Base-by-base conservation (phyloP, 2,888 invertebrate genomes). In the Lymantria dispar region DNA sequence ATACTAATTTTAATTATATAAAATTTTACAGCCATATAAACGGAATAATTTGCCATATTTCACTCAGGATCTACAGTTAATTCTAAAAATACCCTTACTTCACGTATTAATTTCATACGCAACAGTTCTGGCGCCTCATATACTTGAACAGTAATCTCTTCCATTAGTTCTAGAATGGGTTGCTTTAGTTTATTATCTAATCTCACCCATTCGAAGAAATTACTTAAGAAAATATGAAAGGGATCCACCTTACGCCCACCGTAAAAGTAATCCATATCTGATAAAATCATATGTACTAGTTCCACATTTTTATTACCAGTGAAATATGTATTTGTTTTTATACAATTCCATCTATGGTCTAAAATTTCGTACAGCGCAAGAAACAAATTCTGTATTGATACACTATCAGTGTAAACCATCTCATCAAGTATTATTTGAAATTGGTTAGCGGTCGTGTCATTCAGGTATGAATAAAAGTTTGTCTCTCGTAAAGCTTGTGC, bases 201-300 rank as follows among this genome's bases (percentile, higher is more conserved):
- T 13, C 55, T 66, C 0, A 57, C 30, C 79, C 83, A 79, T 14
- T 70, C 70, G 13, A 63, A 64, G 33, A 77, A 75, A 38, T 65
- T 67, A 1, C 60, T 64, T 37, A 84, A 48, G 51, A 85, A 83
- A 3, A 47, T 48, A 40, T 70, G 68, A 49, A 85, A 85, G 0
- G 76, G 77, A 37, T 77, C 74, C 0, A 58, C 44, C 15, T 69
- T 77, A 0, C 63, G 56, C 11, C 64, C 73, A 38, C 70, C 70
- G 33, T 78, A 87, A 40, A 82, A 65, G 43, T 80, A 74, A 55
- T 88, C 87, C 68, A 88, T 62, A 54, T 88, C 87, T 5, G 87
- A 86, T 7, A 88, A 54, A 52, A 87, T 85, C 0, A 65, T 66
- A 41, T 83, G 69, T 0, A 84, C 58, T 38, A 88, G 52, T 30